Percentiles rank a stretch among this genome's conserved stretches.
Conservation (phyloP, 2,113 vertebrate species). For the Geococcyx californianus region DNA sequence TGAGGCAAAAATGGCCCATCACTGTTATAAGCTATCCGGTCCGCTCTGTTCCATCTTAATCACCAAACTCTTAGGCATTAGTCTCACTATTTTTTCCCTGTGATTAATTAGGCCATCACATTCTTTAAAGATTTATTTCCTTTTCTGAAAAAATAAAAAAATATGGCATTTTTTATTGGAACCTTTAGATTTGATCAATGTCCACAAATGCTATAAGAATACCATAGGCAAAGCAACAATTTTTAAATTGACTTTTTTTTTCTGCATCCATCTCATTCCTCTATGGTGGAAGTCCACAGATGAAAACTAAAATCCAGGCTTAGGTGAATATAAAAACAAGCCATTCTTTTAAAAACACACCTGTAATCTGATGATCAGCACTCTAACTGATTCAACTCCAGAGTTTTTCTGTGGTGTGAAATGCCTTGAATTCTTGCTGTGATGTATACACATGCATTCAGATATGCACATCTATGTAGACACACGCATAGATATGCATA, state of each 20-base stretch:
- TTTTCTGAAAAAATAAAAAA: constrained; percentile 57
- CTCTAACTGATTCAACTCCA: not conserved
- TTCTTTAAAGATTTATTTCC: constrained; percentile 72
- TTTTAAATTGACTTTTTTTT: constrained; percentile 40
- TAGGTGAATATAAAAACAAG: not conserved
- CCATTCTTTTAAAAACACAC: not conserved
- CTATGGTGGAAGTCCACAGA: not conserved
- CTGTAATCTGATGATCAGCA: not conserved
- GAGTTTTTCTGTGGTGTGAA: not conserved
- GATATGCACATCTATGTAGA: not conserved
- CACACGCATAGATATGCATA: not conserved
- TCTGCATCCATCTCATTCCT: not conserved
- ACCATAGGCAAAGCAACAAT: constrained; percentile 46
- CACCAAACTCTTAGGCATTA: constrained; percentile 36
- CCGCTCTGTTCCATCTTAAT: constrained; percentile 34
- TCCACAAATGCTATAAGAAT: constrained; percentile 24
- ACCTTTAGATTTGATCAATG: constrained; percentile 68
- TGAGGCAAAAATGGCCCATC: not conserved
- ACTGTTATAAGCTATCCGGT: not conserved
- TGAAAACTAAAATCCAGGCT: not conserved
- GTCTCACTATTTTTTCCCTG: constrained; percentile 35
- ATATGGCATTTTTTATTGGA: constrained; percentile 62
- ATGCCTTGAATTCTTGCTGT: not conserved
- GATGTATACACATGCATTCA: fast-evolving
- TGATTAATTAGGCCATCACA: constrained; percentile 72